Conservation (phyloP, 1,140 invertebrate species). For the Neodiprion fabricii region DNA sequence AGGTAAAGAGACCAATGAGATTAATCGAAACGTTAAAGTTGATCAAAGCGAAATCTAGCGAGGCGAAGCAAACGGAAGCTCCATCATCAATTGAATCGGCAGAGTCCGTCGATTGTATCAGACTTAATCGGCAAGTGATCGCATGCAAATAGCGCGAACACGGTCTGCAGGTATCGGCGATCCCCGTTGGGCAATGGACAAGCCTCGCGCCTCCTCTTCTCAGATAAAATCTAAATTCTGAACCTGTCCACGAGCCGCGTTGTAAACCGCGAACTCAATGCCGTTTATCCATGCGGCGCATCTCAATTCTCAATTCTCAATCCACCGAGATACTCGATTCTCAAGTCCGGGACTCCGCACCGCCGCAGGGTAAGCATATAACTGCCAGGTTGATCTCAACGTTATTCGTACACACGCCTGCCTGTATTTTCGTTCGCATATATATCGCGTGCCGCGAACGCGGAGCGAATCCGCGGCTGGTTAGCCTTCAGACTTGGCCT, state of each 20-base stretch:
- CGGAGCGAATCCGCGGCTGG: not conserved
- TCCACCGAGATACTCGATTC: not conserved
- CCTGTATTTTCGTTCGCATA: too few species aligned
- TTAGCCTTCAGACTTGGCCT: not conserved
- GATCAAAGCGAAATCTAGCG: not conserved
- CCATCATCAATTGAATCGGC: slow-evolving; percentile 7
- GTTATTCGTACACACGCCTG: too few species aligned
- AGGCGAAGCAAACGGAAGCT: slow-evolving; percentile 6
- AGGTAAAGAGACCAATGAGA: not conserved
- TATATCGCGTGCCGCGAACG: too few species aligned
- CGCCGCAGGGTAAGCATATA: not conserved
- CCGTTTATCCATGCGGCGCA: slow-evolving; percentile 33
- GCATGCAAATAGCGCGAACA: slow-evolving; percentile 39
- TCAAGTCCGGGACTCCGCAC: not conserved
- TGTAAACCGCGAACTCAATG: slow-evolving; percentile 34
- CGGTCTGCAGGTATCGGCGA: slow-evolving; percentile 5
- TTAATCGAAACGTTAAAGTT: not conserved
- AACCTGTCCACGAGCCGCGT: slow-evolving; percentile 26
- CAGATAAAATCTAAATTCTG: slow-evolving; percentile 40
- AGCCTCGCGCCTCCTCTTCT: slow-evolving; percentile 1
- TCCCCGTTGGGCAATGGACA: slow-evolving; percentile 2
- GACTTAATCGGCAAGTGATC: slow-evolving; percentile 45
- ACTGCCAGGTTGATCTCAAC: not conserved
- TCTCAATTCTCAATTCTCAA: not conserved
- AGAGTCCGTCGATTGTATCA: slow-evolving; percentile 28